Base-by-base conservation (phyloP, 2,888 invertebrate species). In the Capitulum mitella region DNA sequence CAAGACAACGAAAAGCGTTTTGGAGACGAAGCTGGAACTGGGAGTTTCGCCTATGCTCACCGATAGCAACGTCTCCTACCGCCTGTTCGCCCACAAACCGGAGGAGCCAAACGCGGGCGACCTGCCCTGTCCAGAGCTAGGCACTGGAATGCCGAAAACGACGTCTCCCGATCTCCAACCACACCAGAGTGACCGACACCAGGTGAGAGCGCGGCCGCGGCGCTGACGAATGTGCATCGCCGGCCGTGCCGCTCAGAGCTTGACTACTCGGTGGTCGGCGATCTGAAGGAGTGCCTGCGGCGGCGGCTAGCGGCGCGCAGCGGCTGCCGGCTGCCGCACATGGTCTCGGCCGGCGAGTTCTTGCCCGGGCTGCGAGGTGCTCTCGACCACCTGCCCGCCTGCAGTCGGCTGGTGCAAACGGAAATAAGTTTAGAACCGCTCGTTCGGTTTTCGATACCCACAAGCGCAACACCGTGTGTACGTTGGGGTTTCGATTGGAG, bases 311-410 rank as follows among this genome's bases (percentile, higher is more conserved):
- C 58, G 58, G 58, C 58, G 2, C 10, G 6, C n/a, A 58, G 10
- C 29, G n/a, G n/a, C 58, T 58, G 58, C 58, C 58, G 58, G 58
- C 58, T 58, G 10, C 58, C 58, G 58, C 58, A 58, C 58, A 58
- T 58, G 58, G 58, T 29, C 3, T n/a, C n/a, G 8, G 58, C 58
- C 58, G 58, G 58, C n/a, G 58, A 29, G 58, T 58, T 29, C 58
- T 29, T 58, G 58, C 58, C 58, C n/a, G 58, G 29, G 10, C n/a
- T 58, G n/a, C n/a, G 29, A n/a, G 58, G 58, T 10, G n/a, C 58
- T 6, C 58, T 29, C n/a, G n/a, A 58, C 58, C 58, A 58, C 29
- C 58, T 58, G 58, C 58, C 58, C 1, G 6, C 29, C 58, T 58
- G 58, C 58, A 10, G 10, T 3, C n/a, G 29, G 58, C 58, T 58